A percentile compares a stretch with the other conserved stretches of the same genome.
Conservation (phyloP, 2,797 vertebrate species). For the Catamblyrhynchus diadema region DNA sequence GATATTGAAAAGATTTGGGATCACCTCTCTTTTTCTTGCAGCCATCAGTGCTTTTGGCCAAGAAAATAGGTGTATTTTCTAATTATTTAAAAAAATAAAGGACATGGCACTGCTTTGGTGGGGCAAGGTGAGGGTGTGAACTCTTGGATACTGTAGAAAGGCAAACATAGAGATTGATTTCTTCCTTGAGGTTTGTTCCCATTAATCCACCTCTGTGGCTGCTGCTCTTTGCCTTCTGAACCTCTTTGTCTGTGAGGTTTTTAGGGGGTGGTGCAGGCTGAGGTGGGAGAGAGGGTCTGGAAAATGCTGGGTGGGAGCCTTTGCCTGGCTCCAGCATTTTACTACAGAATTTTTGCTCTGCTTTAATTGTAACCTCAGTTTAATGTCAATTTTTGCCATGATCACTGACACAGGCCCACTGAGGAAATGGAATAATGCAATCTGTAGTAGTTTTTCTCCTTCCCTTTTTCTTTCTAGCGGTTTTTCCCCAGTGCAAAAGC, state of each 20-base stretch:
- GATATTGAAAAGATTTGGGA: background rate
- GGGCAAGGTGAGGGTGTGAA: background rate
- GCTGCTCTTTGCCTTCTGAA: background rate
- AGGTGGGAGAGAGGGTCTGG: background rate
- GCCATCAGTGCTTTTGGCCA: background rate
- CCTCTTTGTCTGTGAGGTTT: background rate
- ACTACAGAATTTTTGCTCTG: fast-evolving
- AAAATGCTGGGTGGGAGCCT: background rate
- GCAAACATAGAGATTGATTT: background rate
- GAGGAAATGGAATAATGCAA: background rate
- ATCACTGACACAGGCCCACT: background rate
- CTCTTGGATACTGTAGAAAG: background rate
- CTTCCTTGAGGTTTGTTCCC: background rate
- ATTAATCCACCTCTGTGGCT: background rate
- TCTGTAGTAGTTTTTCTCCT: background rate
- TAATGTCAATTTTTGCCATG: background rate
- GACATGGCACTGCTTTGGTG: background rate
- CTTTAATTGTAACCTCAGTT: background rate
- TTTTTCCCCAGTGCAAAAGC: background rate
- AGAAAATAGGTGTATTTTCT: background rate
- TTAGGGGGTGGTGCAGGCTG: background rate
- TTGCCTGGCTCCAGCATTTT: background rate
- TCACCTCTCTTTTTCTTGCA: background rate
- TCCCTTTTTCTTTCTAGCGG: background rate
- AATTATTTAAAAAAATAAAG: background rate